Evolutionary conservation across 2,797 vertebrate genomes (phyloP).

Genomic region (Nannoperca australis): DNA sequence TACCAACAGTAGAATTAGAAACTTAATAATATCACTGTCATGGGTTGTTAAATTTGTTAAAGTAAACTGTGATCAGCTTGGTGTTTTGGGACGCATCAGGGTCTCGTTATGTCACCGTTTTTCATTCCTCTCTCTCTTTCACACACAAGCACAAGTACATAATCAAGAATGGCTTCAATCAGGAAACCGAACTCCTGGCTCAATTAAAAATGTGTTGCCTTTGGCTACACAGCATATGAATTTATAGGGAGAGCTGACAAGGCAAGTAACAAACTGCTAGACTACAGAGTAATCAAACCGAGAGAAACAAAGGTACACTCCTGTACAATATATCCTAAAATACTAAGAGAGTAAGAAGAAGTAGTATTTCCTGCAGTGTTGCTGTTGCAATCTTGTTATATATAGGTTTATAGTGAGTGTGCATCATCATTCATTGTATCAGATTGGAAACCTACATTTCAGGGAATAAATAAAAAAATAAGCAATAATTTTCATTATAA

Average conservation of each 20-base stretch:
- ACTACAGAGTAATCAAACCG: constrained; percentile 14
- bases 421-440: background rate
- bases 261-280: constrained; percentile 23
- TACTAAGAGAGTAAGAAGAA: background rate
- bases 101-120: constrained; percentile 26
- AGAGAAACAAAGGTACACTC: constrained; percentile 3
- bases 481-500: background rate
- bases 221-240: constrained; percentile 30
- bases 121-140: constrained; percentile 25
- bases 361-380: background rate
- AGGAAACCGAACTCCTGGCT: constrained; percentile 31
- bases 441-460: background rate
- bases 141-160: constrained; percentile 29
- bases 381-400: background rate
- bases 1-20: background rate
- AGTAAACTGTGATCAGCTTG: constrained; percentile 10
- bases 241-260: constrained; percentile 41
- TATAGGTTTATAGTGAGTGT: background rate
- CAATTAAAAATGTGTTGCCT: constrained; percentile 52
- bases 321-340: constrained; percentile 10
- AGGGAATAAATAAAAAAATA: background rate
- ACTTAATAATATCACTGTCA: background rate
- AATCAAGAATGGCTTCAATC: constrained; percentile 37
- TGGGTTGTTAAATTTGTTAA: constrained; percentile 12
- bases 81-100: constrained; percentile 6